These are phyloP conservation scores for Dolichopus griseipennis DNA, from an alignment of 2,888 invertebrate genomes.

Conservation along the genomic window DNA sequence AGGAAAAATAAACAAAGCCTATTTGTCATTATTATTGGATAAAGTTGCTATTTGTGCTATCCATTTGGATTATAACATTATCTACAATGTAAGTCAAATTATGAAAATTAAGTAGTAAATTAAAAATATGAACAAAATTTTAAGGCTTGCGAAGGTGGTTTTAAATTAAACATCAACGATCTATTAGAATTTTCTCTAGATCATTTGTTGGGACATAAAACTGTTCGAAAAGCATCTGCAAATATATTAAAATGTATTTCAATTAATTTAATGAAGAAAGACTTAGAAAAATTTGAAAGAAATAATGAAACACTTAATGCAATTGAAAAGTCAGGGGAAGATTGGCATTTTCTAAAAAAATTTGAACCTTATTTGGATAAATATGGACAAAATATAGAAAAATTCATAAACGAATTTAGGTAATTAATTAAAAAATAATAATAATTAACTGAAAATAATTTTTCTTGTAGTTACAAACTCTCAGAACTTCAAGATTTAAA, in stretches of 20 bases:
- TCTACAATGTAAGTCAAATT: slow-evolving; percentile 29
- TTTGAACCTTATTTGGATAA: slow-evolving; percentile 34
- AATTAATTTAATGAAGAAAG: slow-evolving; percentile 33
- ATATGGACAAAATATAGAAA: slow-evolving; percentile 31
- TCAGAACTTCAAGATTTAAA: slow-evolving; percentile 35
- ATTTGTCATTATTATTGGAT: slow-evolving; percentile 26
- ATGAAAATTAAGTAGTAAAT: background rate
- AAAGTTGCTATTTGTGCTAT: slow-evolving; percentile 30
- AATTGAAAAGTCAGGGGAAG: slow-evolving; percentile 21
- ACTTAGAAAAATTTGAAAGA: slow-evolving; percentile 33
- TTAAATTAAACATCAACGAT: slow-evolving; percentile 31
- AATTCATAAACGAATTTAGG: slow-evolving; percentile 37
- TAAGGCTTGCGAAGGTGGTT: slow-evolving; percentile 34
- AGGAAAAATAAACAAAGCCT: slow-evolving; percentile 12
- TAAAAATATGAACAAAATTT: slow-evolving; percentile 13
- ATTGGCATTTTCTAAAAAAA: slow-evolving; percentile 38
- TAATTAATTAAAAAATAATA: slow-evolving; percentile 21
- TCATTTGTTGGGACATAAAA: slow-evolving; percentile 31
- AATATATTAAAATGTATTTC: slow-evolving; percentile 32
- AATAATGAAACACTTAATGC: slow-evolving; percentile 29
- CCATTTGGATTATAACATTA: slow-evolving; percentile 31
- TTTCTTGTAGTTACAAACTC: slow-evolving; percentile 32
- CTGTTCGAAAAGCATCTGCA: slow-evolving; percentile 30
- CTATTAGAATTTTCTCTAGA: slow-evolving; percentile 34
- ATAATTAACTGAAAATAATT: slow-evolving; percentile 9